These are phyloP conservation scores for Tringa solitaria DNA, from an alignment of 2,113 vertebrate genomes.

Conservation along the genomic window DNA sequence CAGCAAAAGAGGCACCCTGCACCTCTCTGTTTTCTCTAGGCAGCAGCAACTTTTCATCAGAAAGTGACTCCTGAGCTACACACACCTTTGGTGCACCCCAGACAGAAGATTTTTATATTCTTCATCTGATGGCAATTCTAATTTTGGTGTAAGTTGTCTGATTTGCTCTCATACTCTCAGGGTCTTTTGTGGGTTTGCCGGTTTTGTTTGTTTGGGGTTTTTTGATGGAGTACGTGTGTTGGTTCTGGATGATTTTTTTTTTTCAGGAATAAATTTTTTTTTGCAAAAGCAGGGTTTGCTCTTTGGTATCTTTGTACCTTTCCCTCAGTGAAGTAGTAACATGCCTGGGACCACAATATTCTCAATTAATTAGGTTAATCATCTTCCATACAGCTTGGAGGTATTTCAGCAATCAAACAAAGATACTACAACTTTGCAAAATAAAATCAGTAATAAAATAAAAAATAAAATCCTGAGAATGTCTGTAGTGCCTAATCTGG, in stretches of 20 bases:
- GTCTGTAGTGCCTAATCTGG: neutral
- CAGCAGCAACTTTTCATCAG: neutral
- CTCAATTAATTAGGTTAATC: neutral
- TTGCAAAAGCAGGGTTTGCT: neutral
- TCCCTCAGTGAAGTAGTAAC: neutral
- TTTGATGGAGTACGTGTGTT: neutral
- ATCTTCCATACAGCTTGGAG: neutral
- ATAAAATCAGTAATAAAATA: neutral
- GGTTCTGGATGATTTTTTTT: neutral
- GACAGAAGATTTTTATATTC: neutral
- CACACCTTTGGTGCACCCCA: neutral
- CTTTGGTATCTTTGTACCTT: neutral
- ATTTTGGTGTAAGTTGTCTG: neutral
- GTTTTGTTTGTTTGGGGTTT: neutral
- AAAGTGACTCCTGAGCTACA: neutral
- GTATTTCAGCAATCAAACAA: neutral
- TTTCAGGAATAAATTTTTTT: neutral
- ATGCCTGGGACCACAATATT: neutral
- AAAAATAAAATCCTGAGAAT: neutral
- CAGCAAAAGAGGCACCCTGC: rapidly evolving
- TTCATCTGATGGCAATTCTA: neutral
- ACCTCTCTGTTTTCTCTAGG: neutral
- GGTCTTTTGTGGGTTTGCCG: neutral
- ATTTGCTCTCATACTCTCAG: neutral
- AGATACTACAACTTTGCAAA: neutral